Evolutionary conservation across 2,113 vertebrate genomes (phyloP).

Genomic region (Onychorhynchus coronatus): DNA sequence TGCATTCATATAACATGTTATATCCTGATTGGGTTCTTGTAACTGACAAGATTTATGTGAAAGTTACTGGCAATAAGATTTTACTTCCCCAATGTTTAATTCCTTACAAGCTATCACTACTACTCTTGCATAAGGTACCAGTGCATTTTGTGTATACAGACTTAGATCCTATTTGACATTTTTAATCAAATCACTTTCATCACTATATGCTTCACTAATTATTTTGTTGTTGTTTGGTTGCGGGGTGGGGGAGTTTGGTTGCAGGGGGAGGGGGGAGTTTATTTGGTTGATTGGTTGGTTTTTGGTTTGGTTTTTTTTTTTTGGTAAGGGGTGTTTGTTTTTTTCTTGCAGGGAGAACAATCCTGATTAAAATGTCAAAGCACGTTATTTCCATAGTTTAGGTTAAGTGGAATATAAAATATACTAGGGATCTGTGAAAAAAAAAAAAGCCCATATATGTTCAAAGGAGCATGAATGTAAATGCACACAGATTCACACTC

Average conservation of each 20-base stretch:
- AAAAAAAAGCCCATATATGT: neutral
- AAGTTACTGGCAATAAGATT: conserved; percentile 3
- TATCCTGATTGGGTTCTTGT: neutral
- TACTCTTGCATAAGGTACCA: neutral
- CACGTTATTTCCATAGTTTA: neutral
- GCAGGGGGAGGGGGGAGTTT: neutral
- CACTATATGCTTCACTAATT: neutral
- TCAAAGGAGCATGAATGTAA: neutral
- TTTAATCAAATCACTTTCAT: neutral
- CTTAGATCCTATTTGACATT: neutral
- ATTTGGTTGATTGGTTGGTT: neutral
- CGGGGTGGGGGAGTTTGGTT: neutral
- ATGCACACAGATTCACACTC: neutral
- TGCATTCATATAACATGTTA: neutral
- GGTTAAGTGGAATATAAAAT: neutral
- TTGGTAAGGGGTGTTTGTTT: fast-evolving
- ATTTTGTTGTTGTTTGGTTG: neutral
- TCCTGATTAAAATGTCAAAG: neutral
- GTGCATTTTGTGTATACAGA: neutral
- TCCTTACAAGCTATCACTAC: neutral
- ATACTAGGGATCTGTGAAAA: neutral
- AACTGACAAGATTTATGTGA: neutral
- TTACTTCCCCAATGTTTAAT: conserved; percentile 13
- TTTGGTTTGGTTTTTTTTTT: neutral
- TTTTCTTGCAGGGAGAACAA: neutral